Evolutionary conservation across 2,113 vertebrate genomes (phyloP), one percentile per base, ranked within the genome.

Genomic region (Grammomys surdaster): DNA sequence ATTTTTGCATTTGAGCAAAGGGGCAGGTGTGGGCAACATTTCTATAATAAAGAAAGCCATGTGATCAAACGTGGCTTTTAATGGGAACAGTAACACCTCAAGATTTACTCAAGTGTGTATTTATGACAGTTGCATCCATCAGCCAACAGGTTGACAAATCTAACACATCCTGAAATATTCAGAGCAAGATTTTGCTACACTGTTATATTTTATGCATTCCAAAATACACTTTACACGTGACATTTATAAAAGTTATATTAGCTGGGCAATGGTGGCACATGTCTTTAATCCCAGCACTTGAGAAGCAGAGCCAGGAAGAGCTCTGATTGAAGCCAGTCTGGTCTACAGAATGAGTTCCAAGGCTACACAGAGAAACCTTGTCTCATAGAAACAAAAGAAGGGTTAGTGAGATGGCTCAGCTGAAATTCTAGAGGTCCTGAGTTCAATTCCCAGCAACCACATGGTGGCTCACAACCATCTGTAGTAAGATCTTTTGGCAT

Each of bases 31-130:
- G 76, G 67, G 89, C 48, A 69, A 36, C 24, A 86, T n/a, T 65
- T 46, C 36, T 51, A 43, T 36, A 86, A 58, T 20, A 81, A 91
- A 85, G 94, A 58, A 54, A 48, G 72, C 60, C 12, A 46, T 0
- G 3, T 67, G 48, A 94, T 91, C 43, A 90, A 84, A 72, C 48
- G 13, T 63, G 91, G 46, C n/a, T 88, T 91, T 95, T 81, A 96
- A 60, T 24, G 46, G 89, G 89, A 75, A 91, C 1, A 8, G 65
- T 24, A 36, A 33, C 2, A 17, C 19, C 12, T 73, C 48, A 31
- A 46, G 28, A 65, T 28, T 65, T 43, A 77, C 16, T 84, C 63
- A 51, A 80, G 65, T 80, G 12, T 72, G 89, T 28, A 28, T 40
- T n/a, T 60, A 91, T 48, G 9, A 77, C 16, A 76, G 72, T 63